Conservation (phyloP, 2,888 invertebrate genomes). For the Orthonychiurus folsomi region DNA sequence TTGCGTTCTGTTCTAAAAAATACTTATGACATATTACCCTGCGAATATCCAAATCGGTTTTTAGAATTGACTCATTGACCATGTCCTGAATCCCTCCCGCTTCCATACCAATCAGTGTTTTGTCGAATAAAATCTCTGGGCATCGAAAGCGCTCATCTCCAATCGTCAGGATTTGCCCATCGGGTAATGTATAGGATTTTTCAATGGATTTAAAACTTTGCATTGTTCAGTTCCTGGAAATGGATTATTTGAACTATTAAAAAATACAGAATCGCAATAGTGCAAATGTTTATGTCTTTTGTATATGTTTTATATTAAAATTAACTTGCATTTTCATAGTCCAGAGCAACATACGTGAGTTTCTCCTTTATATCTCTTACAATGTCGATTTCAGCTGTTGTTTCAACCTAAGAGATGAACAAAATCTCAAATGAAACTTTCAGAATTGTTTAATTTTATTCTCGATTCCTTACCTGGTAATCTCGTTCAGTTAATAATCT, state of each 20-base stretch:
- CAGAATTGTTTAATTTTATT: too few species aligned
- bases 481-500: conserved; percentile 43
- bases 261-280: neutral
- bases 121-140: conserved; percentile 47
- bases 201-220: conserved; percentile 43
- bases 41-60: conserved; percentile 39
- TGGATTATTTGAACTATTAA: neutral
- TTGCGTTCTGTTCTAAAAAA: too few species aligned
- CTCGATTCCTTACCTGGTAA: conserved; percentile 42
- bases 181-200: conserved; percentile 45
- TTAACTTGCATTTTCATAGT: conserved; percentile 34
- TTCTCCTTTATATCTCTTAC: conserved; percentile 47
- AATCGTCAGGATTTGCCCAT: conserved; percentile 44
- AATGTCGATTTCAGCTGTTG: conserved; percentile 46
- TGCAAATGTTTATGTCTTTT: neutral
- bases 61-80: conserved; percentile 46
- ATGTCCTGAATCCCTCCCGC: conserved; percentile 49
- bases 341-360: conserved; percentile 41
- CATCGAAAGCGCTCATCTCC: conserved; percentile 46
- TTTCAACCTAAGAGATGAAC: too few species aligned
- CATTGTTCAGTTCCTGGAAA: conserved; percentile 35
- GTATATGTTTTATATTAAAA: neutral
- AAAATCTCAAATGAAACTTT: too few species aligned
- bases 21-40: too few species aligned
- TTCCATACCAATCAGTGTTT: conserved; percentile 42